These are phyloP conservation scores for Timandra comae DNA, from an alignment of 2,888 invertebrate species.

Conservation along the genomic window DNA sequence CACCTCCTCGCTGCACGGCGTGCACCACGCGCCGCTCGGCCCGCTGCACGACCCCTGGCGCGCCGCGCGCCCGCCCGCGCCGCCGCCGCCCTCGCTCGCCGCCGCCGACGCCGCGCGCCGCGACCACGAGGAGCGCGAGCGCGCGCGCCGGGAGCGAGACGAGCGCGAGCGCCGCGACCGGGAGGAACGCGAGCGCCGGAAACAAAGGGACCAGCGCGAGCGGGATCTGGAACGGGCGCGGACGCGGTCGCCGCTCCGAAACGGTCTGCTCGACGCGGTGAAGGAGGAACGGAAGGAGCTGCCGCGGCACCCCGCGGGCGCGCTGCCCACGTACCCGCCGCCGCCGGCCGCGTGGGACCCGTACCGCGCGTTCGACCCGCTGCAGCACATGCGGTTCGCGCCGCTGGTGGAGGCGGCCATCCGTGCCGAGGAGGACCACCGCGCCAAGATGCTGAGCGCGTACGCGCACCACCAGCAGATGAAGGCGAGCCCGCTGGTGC, in stretches of 20 bases:
- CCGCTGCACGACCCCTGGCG: slow-evolving; percentile 68
- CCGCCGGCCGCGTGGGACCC: slow-evolving; percentile 79
- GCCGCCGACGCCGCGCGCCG: slow-evolving; percentile 52
- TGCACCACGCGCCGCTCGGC: slow-evolving; percentile 58
- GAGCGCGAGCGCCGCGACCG: slow-evolving; percentile 72
- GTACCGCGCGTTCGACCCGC: slow-evolving; percentile 83
- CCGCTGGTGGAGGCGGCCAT: slow-evolving; percentile 87
- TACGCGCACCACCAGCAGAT: slow-evolving; percentile 79
- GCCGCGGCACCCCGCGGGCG: slow-evolving; percentile 60
- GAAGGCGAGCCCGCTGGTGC: slow-evolving; percentile 65
- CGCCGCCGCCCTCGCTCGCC: slow-evolving; percentile 34
- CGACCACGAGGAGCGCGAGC: slow-evolving; percentile 69
- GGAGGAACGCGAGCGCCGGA: slow-evolving; percentile 72
- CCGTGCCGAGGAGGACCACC: slow-evolving; percentile 86
- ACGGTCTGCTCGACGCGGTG: slow-evolving; percentile 74
- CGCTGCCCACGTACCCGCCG: slow-evolving; percentile 76
- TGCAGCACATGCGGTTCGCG: slow-evolving; percentile 83
- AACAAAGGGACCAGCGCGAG: slow-evolving; percentile 74
- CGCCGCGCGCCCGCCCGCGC: slow-evolving; percentile 29
- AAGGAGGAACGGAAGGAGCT: slow-evolving; percentile 72
- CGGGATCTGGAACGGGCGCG: slow-evolving; percentile 79
- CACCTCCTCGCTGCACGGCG: slow-evolving; percentile 56
- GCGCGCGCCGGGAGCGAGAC: slow-evolving; percentile 78
- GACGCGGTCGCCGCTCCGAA: slow-evolving; percentile 85
- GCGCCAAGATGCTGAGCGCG: slow-evolving; percentile 84